Evolutionary conservation across 2,888 invertebrate species (phyloP).

Genomic region (Aporophyla lueneburgensis): DNA sequence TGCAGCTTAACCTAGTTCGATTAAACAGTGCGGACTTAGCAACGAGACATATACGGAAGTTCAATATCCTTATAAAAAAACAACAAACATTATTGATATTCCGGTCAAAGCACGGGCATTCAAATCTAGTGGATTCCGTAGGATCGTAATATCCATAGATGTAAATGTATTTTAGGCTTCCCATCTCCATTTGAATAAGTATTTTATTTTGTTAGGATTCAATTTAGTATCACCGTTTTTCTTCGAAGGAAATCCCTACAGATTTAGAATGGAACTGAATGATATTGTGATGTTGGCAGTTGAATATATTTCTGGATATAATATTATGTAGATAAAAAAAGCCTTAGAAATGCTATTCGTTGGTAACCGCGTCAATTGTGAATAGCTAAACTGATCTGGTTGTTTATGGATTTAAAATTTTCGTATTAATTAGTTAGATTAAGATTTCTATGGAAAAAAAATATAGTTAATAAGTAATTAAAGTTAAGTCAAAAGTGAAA

Average conservation of each 20-base stretch:
- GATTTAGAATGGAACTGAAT: constrained; percentile 19
- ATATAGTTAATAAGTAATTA: too few relatives aligned
- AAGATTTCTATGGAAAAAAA: too few relatives aligned
- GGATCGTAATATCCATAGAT: constrained; percentile 31
- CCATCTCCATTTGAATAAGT: constrained; percentile 46
- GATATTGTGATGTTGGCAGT: constrained; percentile 9
- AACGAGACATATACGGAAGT: too few relatives aligned
- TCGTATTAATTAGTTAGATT: too few relatives aligned
- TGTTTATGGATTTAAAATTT: too few relatives aligned
- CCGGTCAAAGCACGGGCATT: constrained; percentile 30
- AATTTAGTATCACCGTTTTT: constrained; percentile 31
- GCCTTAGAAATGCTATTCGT: neutral
- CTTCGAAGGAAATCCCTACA: constrained; percentile 9
- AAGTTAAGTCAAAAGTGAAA: too few relatives aligned
- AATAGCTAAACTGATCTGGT: neutral
- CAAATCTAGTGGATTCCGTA: constrained; percentile 29
- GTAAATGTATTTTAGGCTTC: constrained; percentile 10
- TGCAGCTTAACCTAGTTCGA: too few relatives aligned
- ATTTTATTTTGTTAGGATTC: constrained; percentile 50
- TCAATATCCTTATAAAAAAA: constrained; percentile 1
- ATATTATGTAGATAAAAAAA: neutral
- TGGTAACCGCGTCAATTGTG: neutral
- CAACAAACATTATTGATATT: constrained; percentile 39
- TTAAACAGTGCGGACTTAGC: too few relatives aligned
- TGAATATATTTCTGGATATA: constrained; percentile 14